Conservation (phyloP, 1,140 invertebrate genomes). For the Latrodectus geometricus region DNA sequence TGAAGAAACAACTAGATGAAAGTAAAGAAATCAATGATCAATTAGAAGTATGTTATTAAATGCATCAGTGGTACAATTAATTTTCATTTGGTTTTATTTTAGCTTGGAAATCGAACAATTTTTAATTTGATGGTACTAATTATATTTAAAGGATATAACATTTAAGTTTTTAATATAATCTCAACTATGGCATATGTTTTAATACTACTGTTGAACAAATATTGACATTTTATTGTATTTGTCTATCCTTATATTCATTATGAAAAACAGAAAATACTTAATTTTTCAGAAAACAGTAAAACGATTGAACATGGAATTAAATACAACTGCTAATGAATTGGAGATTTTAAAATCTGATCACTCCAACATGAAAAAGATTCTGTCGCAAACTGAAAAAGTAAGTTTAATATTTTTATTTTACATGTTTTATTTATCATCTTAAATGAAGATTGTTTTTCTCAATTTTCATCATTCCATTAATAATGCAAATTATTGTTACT, state of each 20-base stretch:
- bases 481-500: background rate
- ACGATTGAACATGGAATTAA: conserved; percentile 5
- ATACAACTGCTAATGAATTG: background rate
- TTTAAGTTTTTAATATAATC: too few relatives aligned
- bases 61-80: background rate
- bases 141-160: too few relatives aligned
- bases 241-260: too few relatives aligned
- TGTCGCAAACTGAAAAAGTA: conserved; percentile 12
- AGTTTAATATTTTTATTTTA: background rate
- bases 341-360: conserved; percentile 8
- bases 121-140: too few relatives aligned
- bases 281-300: background rate
- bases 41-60: conserved; percentile 1
- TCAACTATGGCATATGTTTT: too few relatives aligned
- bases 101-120: too few relatives aligned
- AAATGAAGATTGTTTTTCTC: background rate
- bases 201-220: too few relatives aligned
- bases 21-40: background rate
- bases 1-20: background rate
- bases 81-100: too few relatives aligned
- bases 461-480: background rate
- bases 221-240: too few relatives aligned
- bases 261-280: too few relatives aligned
- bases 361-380: background rate
- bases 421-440: background rate